A percentile compares a stretch with the other conserved stretches of the same genome.
Conservation (phyloP, 2,888 invertebrate species). For the Spilarctia lutea region DNA sequence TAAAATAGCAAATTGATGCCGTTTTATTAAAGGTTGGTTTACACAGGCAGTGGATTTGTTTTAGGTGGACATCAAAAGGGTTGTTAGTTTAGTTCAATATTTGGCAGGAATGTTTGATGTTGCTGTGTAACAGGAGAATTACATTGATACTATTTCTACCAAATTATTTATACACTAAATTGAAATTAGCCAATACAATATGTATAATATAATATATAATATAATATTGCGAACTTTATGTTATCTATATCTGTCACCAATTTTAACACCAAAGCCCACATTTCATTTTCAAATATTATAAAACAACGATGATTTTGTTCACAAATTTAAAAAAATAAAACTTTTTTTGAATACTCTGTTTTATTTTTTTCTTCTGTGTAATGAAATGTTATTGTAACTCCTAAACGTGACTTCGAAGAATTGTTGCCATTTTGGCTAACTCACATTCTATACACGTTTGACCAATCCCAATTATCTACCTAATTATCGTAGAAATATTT, state of each 20-base stretch:
- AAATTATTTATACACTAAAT: too few species aligned
- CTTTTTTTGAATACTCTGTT: neutral
- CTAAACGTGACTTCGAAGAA: neutral
- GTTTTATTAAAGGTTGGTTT: conserved; percentile 15
- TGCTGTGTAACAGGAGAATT: neutral
- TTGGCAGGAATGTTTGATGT: neutral
- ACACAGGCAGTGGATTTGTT: neutral
- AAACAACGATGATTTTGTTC: too few species aligned
- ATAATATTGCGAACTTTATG: too few species aligned
- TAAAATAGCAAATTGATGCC: conserved; percentile 7
- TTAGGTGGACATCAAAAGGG: neutral
- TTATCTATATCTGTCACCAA: too few species aligned
- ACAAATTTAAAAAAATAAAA: neutral
- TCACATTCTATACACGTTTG: conserved; percentile 24
- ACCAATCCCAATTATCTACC: conserved; percentile 37
- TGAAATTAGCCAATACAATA: too few species aligned
- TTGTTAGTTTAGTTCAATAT: neutral
- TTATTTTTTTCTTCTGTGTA: neutral
- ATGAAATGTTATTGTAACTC: neutral
- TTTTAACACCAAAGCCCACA: too few species aligned
- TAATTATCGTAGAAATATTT: conserved; percentile 48
- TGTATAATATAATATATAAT: too few species aligned
- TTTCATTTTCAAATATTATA: too few species aligned
- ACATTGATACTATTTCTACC: too few species aligned
- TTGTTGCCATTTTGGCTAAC: neutral